Percentiles rank a stretch among this genome's conserved stretches.
phyloP scores from a whole-genome alignment of 1,140 invertebrate genomes.

The Sinella curviseta region DNA sequence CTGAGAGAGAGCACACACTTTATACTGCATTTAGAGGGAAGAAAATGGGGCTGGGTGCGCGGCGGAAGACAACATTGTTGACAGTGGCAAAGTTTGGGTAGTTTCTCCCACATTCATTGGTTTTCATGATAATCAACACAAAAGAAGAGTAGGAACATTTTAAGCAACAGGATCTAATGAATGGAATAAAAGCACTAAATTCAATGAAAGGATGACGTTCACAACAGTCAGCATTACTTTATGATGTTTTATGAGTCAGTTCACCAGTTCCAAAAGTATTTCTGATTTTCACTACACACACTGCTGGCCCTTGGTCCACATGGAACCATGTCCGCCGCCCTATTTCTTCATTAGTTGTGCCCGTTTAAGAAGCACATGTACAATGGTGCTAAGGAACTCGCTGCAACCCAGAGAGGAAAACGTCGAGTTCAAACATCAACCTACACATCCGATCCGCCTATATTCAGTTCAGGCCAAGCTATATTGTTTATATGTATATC shows the following conservation, averaged over 20 bases:
- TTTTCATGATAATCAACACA: slow-evolving; percentile 6
- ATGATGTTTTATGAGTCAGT: slow-evolving; percentile 1
- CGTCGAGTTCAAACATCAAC: too few relatives aligned
- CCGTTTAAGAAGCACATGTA: neutral
- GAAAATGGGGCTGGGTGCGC: neutral
- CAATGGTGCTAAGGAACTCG: too few relatives aligned
- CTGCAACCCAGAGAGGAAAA: too few relatives aligned
- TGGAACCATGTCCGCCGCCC: neutral
- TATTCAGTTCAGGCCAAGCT: too few relatives aligned
- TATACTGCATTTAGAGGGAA: neutral
- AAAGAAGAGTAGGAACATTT: neutral
- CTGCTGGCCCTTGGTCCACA: neutral
- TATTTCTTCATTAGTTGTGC: slow-evolving; percentile 1
- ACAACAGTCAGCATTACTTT: neutral
- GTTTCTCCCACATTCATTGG: neutral
- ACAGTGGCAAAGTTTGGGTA: neutral
- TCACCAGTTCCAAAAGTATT: neutral
- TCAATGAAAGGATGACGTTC: neutral
- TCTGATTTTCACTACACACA: neutral
- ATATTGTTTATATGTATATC: too few relatives aligned
- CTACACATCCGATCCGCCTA: too few relatives aligned
- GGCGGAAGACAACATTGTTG: neutral
- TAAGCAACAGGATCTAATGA: neutral
- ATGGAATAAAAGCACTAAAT: slow-evolving; percentile 2
- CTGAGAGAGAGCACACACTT: too few relatives aligned